Base-by-base conservation (phyloP, 2,113 vertebrate genomes). In the Periophthalmodon schlosseri region DNA sequence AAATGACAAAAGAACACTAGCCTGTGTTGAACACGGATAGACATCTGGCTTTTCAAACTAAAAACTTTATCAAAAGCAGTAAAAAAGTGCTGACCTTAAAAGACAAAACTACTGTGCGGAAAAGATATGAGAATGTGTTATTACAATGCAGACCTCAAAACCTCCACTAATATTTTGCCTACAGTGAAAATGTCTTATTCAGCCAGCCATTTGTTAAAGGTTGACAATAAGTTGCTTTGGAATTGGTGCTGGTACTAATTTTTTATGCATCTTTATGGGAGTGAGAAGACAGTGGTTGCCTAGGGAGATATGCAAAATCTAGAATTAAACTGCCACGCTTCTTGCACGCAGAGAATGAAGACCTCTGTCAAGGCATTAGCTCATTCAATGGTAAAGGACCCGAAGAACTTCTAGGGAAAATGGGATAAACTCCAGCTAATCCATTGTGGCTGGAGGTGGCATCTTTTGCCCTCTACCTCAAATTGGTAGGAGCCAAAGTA, bases 41-140 rank as follows among this genome's bases (percentile, higher is more conserved):
- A 75, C 64, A 70, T 70, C 60, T 79, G 33, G 68, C 57, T 81
- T 84, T 69, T 72, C 73, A 52, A 74, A 60, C 63, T 14, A 24
- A 72, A 67, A 74, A 67, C 12, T 24, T 56, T 61, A 70, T 46
- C 52, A 79, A 50, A 78, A 56, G 33, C 4, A 2, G 28, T 5
- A 74, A 44, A 56, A 66, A 39, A 68, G 52, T 1, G 36, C 20
- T 58, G 69, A 64, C 70, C 77, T 80, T 82, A 68, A 78, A 78
- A 67, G 7, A 20, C 34, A 65, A 65, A 65, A 65, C 20, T n/a
- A 39, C 63, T 34, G 20, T 20, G 61, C 2, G 12, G 10, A 65
- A 21, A 65, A 65, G 34, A 64, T 36, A 64, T 10, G 18, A 16
- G 28, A 39, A 5, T 12, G 18, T 20, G 1, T 12, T 10, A 36